Conservation (phyloP, 2,888 invertebrate genomes). For the Iselma pallidipennis region DNA sequence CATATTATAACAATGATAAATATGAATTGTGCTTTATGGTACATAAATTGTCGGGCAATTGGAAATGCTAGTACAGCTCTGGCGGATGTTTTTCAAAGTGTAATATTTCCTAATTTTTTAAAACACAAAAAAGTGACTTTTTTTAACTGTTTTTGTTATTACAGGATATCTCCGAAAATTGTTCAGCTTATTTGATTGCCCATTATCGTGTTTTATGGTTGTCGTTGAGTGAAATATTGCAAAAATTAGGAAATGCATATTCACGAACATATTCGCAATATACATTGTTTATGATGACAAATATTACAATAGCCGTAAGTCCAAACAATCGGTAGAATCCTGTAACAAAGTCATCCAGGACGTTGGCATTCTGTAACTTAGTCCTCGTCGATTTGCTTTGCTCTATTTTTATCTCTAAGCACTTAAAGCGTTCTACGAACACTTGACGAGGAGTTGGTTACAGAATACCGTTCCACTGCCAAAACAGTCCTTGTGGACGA, state of each 20-base stretch:
- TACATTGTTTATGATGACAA: slow-evolving; percentile 69
- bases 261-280: slow-evolving; percentile 70
- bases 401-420: too few species aligned
- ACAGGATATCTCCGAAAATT: slow-evolving; percentile 63
- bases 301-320: slow-evolving; percentile 66
- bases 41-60: slow-evolving; percentile 69
- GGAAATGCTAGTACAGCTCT: slow-evolving; percentile 60
- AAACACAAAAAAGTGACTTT: background rate
- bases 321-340: background rate
- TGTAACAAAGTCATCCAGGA: too few species aligned
- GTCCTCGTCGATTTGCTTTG: too few species aligned
- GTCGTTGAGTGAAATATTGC: slow-evolving; percentile 67
- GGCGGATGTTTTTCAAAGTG: slow-evolving; percentile 51
- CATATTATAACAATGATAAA: slow-evolving; percentile 74
- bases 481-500: too few species aligned
- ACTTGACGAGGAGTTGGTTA: too few species aligned
- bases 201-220: slow-evolving; percentile 68
- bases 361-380: too few species aligned
- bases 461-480: too few species aligned
- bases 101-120: slow-evolving; percentile 21
- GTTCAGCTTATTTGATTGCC: slow-evolving; percentile 62
- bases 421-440: too few species aligned
- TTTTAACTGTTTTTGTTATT: slow-evolving; percentile 12
- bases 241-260: slow-evolving; percentile 68
- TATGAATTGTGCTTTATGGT: slow-evolving; percentile 74